phyloP scores from a whole-genome alignment of 2,797 vertebrate genomes.

The Astyanax mexicanus region DNA sequence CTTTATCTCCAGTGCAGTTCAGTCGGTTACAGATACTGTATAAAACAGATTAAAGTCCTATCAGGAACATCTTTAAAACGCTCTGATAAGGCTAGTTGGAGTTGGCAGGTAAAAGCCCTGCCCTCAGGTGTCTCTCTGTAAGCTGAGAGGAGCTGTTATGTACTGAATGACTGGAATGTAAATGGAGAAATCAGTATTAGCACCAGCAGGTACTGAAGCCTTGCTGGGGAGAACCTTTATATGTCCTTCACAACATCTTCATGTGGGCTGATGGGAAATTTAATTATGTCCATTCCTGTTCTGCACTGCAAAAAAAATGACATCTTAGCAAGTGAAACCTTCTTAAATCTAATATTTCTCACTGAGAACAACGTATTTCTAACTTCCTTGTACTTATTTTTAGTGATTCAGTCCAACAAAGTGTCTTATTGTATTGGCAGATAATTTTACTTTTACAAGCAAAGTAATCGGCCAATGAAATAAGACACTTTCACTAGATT shows the following conservation, averaged over 20 bases:
- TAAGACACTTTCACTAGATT: no score
- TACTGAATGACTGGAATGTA: not conserved
- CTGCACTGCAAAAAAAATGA: no score
- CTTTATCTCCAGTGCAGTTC: not conserved
- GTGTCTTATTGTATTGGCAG: no score
- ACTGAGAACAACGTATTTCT: no score
- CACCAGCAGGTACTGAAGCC: conserved; percentile 9
- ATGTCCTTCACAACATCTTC: not conserved
- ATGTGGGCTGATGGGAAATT: not conserved
- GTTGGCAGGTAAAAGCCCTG: not conserved
- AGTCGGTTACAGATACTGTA: not conserved
- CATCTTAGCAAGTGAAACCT: no score
- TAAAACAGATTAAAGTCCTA: not conserved
- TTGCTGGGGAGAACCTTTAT: conserved; percentile 12
- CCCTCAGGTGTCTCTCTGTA: not conserved
- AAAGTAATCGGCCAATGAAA: no score
- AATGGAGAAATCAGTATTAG: conserved; percentile 54
- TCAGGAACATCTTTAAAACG: not conserved
- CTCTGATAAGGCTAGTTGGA: not conserved
- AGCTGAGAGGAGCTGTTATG: not conserved
- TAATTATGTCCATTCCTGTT: conserved; percentile 3
- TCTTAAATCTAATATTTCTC: no score
- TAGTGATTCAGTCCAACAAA: no score
- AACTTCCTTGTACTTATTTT: no score
- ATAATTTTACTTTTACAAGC: no score